Conservation (phyloP, 2,888 invertebrate species). For the Callosobruchus maculatus region DNA sequence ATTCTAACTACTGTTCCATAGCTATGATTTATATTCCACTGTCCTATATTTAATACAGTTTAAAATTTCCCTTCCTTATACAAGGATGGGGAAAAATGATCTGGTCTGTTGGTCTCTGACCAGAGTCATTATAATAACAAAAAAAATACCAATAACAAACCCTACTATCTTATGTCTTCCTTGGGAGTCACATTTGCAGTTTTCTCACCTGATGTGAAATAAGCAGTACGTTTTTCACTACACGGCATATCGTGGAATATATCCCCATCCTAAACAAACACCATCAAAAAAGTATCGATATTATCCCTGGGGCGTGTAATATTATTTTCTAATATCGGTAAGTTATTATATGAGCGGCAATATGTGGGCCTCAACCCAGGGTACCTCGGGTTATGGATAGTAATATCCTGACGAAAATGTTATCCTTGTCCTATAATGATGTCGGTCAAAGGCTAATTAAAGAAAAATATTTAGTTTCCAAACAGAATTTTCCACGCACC, state of each 20-base stretch:
- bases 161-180: no score
- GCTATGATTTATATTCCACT: no score
- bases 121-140: no score
- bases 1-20: no score
- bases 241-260: not conserved
- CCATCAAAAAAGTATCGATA: not conserved
- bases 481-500: conserved; percentile 34
- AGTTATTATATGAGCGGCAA: not conserved
- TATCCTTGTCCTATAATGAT: conserved; percentile 18
- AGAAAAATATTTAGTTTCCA: conserved; percentile 43
- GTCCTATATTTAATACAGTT: no score
- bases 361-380: not conserved
- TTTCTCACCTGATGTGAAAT: not conserved
- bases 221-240: not conserved
- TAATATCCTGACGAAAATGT: conserved; percentile 24
- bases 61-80: no score
- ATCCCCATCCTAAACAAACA: not conserved
- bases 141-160: no score
- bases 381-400: conserved; percentile 18
- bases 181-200: no score
- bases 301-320: not conserved
- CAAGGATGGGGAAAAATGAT: no score
- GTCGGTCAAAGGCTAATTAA: conserved; percentile 33
- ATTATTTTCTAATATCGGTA: not conserved
- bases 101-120: no score